Evolutionary conservation across 2,113 vertebrate genomes (phyloP).

Genomic region (Pelobates fuscus): DNA sequence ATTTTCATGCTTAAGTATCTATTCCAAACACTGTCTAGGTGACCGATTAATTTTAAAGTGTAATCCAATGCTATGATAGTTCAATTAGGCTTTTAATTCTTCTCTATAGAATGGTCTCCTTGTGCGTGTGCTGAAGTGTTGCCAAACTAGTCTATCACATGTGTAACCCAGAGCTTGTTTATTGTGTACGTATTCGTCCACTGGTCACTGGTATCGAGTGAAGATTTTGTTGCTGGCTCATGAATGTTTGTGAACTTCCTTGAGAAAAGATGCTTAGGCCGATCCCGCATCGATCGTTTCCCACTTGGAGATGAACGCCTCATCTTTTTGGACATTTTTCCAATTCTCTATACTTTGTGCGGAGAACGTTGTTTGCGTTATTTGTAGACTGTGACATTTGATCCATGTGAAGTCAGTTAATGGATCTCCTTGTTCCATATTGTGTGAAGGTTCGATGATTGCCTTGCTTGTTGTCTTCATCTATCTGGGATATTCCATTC

Average conservation of each 20-base stretch:
- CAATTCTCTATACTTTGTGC: too few species aligned
- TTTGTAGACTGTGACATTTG: too few species aligned
- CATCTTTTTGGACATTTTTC: too few species aligned
- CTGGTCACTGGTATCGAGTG: neutral
- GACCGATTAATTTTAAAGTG: neutral
- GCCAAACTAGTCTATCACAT: neutral
- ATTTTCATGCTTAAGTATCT: neutral
- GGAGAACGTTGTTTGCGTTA: too few species aligned
- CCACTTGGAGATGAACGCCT: too few species aligned
- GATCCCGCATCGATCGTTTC: too few species aligned
- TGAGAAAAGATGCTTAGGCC: neutral
- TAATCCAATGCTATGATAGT: neutral
- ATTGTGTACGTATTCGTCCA: neutral
- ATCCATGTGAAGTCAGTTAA: too few species aligned
- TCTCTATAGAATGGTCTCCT: neutral
- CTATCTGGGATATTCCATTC: neutral
- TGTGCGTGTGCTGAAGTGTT: neutral
- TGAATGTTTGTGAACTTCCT: neutral
- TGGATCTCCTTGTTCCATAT: too few species aligned
- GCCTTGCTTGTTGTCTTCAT: neutral
- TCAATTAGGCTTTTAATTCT: neutral
- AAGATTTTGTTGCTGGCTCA: neutral
- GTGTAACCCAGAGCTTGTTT: neutral
- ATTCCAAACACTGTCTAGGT: neutral
- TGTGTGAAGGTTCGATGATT: too few species aligned